Percentiles rank a stretch among this genome's conserved stretches.
These are phyloP conservation scores for Branchipolynoe longqiensis DNA, from an alignment of 2,888 invertebrate genomes.

Conservation along the genomic window DNA sequence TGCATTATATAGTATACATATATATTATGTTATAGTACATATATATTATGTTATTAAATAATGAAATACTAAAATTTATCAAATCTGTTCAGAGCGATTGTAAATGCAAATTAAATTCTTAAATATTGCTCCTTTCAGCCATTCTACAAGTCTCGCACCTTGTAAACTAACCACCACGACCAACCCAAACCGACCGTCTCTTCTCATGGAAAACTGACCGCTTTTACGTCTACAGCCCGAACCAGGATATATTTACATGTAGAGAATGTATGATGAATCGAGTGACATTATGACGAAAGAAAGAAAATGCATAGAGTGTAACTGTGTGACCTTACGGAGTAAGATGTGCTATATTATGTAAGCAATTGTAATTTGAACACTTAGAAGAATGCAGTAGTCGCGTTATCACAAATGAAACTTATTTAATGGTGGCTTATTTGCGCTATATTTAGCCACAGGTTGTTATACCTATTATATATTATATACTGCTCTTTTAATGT, in stretches of 20 bases:
- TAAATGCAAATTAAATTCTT: too few species aligned
- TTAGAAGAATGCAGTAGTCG: neutral
- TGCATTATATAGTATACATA: too few species aligned
- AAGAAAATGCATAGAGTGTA: neutral
- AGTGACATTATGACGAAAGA: slow-evolving; percentile 24
- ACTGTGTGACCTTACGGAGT: slow-evolving; percentile 2
- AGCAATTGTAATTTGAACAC: neutral
- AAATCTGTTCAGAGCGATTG: too few species aligned
- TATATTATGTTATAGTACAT: too few species aligned
- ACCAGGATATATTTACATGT: slow-evolving; percentile 13
- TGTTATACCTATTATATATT: neutral
- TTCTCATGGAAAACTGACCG: slow-evolving; percentile 20
- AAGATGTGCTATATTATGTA: neutral
- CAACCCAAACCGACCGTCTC: slow-evolving; percentile 10
- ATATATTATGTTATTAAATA: too few species aligned
- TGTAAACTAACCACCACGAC: slow-evolving; percentile 5
- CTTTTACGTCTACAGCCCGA: slow-evolving; percentile 11
- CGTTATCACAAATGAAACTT: slow-evolving; percentile 36
- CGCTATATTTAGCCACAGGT: slow-evolving; percentile 15
- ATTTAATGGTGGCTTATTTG: slow-evolving; percentile 8
- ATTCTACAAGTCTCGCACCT: slow-evolving; percentile 9
- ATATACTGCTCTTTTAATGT: neutral
- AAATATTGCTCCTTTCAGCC: neutral
- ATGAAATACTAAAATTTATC: too few species aligned
- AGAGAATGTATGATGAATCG: slow-evolving; percentile 24